These are phyloP conservation scores for Drosophila chauvacae DNA, from an alignment of 1,140 invertebrate species.

Conservation along the genomic window DNA sequence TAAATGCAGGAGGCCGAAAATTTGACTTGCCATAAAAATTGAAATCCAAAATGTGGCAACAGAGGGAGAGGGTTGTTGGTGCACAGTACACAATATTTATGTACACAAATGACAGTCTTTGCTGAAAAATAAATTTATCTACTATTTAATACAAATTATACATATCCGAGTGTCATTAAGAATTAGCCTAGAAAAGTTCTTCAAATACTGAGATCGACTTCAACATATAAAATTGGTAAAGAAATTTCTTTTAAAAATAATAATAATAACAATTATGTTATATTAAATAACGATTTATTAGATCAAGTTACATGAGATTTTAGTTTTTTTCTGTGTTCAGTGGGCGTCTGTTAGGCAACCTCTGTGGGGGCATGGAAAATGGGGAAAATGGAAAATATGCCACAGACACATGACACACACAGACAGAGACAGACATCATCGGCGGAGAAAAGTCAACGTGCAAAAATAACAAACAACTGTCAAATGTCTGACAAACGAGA, in stretches of 20 bases:
- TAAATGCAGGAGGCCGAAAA: conserved; percentile 60
- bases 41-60: conserved; percentile 68
- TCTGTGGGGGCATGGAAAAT: conserved; percentile 59
- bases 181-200: too few species aligned
- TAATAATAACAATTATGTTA: background rate
- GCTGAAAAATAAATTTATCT: background rate
- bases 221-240: background rate
- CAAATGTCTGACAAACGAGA: conserved; percentile 83
- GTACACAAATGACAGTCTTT: background rate
- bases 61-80: background rate
- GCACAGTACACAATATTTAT: background rate
- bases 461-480: conserved; percentile 83
- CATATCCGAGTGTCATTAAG: background rate
- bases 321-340: conserved; percentile 17
- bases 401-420: conserved; percentile 68
- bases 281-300: background rate
- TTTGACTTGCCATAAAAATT: conserved; percentile 83
- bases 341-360: conserved; percentile 80
- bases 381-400: conserved; percentile 63
- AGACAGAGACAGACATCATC: conserved; percentile 31
- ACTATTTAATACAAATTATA: background rate
- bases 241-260: too few species aligned
- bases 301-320: background rate
- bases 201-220: background rate
- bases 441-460: conserved; percentile 73